Evolutionary conservation across 35 echinoderm and acorn worm genomes (phyloP).

Genomic region (Acanthaster planci): DNA sequence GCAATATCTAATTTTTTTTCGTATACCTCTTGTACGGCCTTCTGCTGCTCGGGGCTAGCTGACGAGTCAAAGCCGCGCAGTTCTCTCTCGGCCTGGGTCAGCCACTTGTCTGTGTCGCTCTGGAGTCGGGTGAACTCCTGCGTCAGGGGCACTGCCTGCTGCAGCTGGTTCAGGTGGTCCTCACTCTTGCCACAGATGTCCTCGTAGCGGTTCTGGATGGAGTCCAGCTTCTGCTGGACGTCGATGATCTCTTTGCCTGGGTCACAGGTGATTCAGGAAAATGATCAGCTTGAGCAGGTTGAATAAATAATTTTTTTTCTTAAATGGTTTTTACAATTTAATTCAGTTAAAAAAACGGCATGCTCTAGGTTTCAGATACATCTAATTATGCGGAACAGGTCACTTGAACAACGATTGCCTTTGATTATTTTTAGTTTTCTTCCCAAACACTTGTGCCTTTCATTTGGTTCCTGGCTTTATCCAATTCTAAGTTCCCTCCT

Average conservation of each 20-base stretch:
- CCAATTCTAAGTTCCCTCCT: too few species aligned
- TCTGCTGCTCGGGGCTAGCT: constrained; percentile 79
- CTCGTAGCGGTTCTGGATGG: constrained; percentile 87
- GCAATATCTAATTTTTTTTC: background rate
- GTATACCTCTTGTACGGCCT: constrained; percentile 83
- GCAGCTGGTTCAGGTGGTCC: constrained; percentile 72
- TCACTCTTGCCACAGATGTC: constrained; percentile 81
- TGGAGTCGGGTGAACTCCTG: constrained; percentile 79
- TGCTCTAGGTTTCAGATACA: too few species aligned
- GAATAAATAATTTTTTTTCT: too few species aligned
- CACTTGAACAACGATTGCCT: too few species aligned
- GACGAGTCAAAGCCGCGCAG: constrained; percentile 74
- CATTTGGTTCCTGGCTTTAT: too few species aligned
- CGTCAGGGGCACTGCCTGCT: constrained; percentile 81
- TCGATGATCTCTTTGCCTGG: constrained; percentile 88
- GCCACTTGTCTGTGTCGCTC: constrained; percentile 67
- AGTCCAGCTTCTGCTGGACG: constrained; percentile 93
- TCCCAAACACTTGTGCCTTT: too few species aligned
- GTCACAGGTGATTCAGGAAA: too few species aligned
- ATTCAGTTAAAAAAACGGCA: too few species aligned
- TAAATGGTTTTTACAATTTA: too few species aligned
- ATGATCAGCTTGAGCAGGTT: too few species aligned
- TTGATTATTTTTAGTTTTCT: too few species aligned
- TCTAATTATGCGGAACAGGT: too few species aligned
- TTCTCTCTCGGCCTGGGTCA: constrained; percentile 76